A percentile compares a stretch with the other conserved stretches of the same genome.
phyloP scores from a whole-genome alignment of 2,888 invertebrate genomes.

The Caenorhabditis imperialis region DNA sequence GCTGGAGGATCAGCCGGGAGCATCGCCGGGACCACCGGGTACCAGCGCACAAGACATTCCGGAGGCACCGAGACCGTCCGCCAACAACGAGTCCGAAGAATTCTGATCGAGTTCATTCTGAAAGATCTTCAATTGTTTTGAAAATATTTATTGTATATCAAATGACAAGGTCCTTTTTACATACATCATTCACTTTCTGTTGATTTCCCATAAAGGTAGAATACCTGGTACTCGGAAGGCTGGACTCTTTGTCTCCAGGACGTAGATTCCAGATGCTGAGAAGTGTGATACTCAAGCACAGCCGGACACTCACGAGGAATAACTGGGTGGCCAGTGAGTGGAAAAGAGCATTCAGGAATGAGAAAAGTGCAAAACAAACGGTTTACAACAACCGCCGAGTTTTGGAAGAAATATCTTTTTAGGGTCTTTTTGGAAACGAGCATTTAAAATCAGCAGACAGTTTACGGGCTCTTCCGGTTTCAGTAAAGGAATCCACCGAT shows the following conservation, averaged over 20 bases:
- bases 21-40: conserved; percentile 3
- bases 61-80: conserved; percentile 42
- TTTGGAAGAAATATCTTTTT: not conserved
- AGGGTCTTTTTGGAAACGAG: conserved; percentile 73
- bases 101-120: conserved; percentile 35
- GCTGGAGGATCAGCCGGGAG: conserved; percentile 21
- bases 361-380: conserved; percentile 8
- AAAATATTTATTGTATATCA: conserved; percentile 1
- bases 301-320: conserved; percentile 2
- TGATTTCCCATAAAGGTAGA: conserved; percentile 15
- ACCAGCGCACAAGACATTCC: conserved; percentile 24
- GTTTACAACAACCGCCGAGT: not conserved
- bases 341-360: conserved; percentile 14
- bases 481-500: conserved; percentile 50
- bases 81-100: conserved; percentile 36
- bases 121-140: conserved; percentile 15
- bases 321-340: conserved; percentile 16
- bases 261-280: conserved; percentile 27
- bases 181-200: too few species aligned
- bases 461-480: conserved; percentile 59
- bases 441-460: conserved; percentile 63
- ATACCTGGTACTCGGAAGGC: conserved; percentile 19
- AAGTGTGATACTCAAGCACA: conserved; percentile 24
- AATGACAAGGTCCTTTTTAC: too few species aligned
- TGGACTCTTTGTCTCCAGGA: not conserved